Evolutionary conservation across 2,797 vertebrate species (phyloP).

Genomic region (Alfaro cultratus): DNA sequence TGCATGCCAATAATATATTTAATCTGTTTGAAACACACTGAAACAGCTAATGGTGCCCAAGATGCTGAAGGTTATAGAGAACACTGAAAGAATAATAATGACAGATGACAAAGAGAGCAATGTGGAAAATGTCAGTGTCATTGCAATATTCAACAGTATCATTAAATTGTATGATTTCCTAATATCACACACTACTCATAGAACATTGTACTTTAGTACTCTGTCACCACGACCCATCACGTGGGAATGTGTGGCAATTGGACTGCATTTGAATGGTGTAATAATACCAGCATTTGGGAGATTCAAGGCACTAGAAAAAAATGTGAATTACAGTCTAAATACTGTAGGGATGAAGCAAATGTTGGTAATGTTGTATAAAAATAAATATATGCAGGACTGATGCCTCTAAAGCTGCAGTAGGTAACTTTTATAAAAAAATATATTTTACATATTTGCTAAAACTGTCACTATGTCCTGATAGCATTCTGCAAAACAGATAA

Average conservation of each 20-base stretch:
- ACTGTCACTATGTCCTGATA: no score
- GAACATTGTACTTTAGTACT: not conserved
- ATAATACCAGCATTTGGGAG: not conserved
- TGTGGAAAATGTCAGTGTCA: not conserved
- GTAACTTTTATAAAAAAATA: no score
- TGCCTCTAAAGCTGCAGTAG: no score
- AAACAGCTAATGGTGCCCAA: not conserved
- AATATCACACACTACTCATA: not conserved
- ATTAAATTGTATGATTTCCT: not conserved
- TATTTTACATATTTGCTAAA: no score
- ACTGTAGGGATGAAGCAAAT: not conserved
- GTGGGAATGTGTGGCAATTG: not conserved
- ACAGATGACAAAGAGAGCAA: not conserved
- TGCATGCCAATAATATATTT: not conserved
- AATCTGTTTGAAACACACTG: not conserved
- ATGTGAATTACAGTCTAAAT: not conserved
- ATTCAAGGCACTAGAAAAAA: not conserved
- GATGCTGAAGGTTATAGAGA: not conserved
- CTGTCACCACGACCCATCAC: not conserved
- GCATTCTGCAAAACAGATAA: no score
- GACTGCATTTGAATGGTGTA: not conserved
- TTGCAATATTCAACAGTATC: not conserved
- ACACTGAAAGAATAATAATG: not conserved
- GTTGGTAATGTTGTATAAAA: not conserved
- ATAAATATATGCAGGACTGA: no score